These are phyloP conservation scores for Epinotia ramella DNA, from an alignment of 2,888 invertebrate species.

Conservation along the genomic window DNA sequence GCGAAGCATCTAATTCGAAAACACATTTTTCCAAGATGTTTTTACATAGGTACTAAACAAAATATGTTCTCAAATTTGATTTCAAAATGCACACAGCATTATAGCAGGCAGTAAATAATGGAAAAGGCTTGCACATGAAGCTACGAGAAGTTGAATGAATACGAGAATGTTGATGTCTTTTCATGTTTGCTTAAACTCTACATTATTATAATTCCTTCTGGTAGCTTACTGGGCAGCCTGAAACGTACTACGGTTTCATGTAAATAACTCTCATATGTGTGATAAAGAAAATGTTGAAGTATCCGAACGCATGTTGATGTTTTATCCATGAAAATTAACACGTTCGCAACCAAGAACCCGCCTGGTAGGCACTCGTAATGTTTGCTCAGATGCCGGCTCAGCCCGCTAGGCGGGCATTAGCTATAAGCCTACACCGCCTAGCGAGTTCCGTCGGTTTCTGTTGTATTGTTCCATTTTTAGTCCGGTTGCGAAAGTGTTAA, in stretches of 20 bases:
- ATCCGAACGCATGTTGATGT: not conserved
- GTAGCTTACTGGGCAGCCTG: conserved; percentile 30
- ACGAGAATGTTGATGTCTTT: not conserved
- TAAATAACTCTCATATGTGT: conserved; percentile 23
- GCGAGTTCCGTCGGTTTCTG: no score
- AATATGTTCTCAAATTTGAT: conserved; percentile 24
- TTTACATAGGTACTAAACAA: not conserved
- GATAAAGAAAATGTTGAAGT: not conserved
- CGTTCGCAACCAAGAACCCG: no score
- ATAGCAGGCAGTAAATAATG: conserved; percentile 30
- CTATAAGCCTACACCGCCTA: no score
- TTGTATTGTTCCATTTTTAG: no score
- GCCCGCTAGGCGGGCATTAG: no score
- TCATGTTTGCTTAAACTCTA: not conserved
- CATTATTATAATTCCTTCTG: not conserved
- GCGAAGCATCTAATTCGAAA: conserved; percentile 31
- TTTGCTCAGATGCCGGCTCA: no score
- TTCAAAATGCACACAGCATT: conserved; percentile 33
- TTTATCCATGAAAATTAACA: no score
- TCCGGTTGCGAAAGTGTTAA: not conserved
- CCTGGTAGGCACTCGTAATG: no score
- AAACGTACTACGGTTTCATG: conserved; percentile 9
- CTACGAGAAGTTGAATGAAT: conserved; percentile 15
- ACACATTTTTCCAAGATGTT: conserved; percentile 15
- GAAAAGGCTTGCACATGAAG: conserved; percentile 18